Base-by-base conservation (phyloP, 1,140 invertebrate species). In the Drosophila orosa region DNA sequence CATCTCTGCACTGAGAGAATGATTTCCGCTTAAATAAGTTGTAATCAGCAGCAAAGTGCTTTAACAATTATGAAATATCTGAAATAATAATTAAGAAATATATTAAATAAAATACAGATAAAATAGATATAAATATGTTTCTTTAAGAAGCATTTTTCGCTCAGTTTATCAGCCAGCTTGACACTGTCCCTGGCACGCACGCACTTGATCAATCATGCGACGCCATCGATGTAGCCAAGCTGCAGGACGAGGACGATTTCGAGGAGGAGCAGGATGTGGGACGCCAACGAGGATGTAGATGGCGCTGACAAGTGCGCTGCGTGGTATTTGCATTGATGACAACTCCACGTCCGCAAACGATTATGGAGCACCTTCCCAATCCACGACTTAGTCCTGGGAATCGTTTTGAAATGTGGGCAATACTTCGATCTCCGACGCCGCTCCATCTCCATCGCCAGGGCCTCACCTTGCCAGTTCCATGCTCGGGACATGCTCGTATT, bases 271-370 rank as follows among this genome's bases (percentile, higher is more conserved):
- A 37, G 35, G 29, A 35, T 52, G 47, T 45, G 65, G 40, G 42
- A 56, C 15, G 42, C 42, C 33, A 35, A 55, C 45, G 67, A 40
- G 45, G 45, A 52, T 60, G 50, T 56, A 25, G 56, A 31, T 42
- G 74, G 31, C 52, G 57, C 55, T 77, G 74, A 77, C 74, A 77
- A 77, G 74, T 69, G 74, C 74, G 48, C 63, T 63, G 65, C 59
- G 56, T 80, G 78, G 80, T 87, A 87, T 87, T 87, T 87, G 83
- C 84, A 87, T 87, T 87, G 83, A 87, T 80, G 83, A 87, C 84
- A 87, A 83, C 83, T 89, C 79, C 83, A 89, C 81, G 84, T 89
- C 79, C 79, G 39, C 84, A 87, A 69, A 71, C 78, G 62, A 77
- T 77, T 76, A 76, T 77, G 73, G 48, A 77, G 63, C 74, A 69